phyloP scores from a whole-genome alignment of 2,888 invertebrate genomes.

The Torymus tubicola region DNA sequence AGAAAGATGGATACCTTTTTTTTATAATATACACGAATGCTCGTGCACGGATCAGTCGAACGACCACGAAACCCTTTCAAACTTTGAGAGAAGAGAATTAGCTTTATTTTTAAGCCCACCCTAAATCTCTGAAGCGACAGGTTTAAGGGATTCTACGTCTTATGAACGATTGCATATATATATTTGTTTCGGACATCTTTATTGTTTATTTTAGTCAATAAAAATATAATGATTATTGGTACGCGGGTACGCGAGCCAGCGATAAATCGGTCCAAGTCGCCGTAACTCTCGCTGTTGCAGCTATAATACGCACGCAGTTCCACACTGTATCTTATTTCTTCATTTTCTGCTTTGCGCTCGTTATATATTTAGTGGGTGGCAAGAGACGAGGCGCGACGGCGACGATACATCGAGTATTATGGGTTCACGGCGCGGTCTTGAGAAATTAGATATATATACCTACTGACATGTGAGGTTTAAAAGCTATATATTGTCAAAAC shows the following conservation, averaged over 20 bases:
- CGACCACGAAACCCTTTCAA: slow-evolving; percentile 19
- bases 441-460: too few relatives aligned
- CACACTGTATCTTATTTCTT: too few relatives aligned
- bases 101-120: slow-evolving; percentile 12
- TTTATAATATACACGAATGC: background rate
- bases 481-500: too few relatives aligned
- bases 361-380: too few relatives aligned
- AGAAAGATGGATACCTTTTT: background rate
- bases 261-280: too few relatives aligned
- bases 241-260: background rate
- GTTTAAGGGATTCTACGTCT: slow-evolving; percentile 6
- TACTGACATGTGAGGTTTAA: too few relatives aligned
- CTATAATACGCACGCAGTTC: too few relatives aligned
- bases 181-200: background rate
- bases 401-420: too few relatives aligned
- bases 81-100: background rate
- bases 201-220: slow-evolving; percentile 14
- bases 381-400: too few relatives aligned
- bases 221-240: slow-evolving; percentile 22
- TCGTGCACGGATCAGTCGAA: background rate
- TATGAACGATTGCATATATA: background rate
- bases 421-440: too few relatives aligned
- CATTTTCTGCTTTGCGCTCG: too few relatives aligned
- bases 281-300: too few relatives aligned
- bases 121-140: slow-evolving; percentile 9